These are phyloP conservation scores for Gracilinanus agilis DNA, from an alignment of 2,113 vertebrate species.

Conservation along the genomic window DNA sequence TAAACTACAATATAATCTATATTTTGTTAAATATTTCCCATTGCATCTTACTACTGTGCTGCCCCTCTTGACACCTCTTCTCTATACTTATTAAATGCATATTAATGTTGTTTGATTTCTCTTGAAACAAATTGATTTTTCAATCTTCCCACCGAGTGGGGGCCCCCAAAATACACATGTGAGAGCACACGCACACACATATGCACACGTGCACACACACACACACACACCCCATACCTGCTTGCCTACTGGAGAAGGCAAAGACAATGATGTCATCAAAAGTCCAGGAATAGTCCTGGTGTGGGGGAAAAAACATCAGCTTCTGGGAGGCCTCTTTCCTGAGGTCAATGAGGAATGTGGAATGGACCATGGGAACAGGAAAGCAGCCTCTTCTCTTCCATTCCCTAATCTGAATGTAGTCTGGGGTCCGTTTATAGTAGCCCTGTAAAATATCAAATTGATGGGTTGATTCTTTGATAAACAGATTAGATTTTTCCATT, in stretches of 20 bases:
- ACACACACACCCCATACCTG: conserved; percentile 85
- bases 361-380: conserved; percentile 96
- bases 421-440: conserved; percentile 95
- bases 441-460: conserved; percentile 85
- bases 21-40: not conserved
- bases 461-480: not conserved
- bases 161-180: not conserved
- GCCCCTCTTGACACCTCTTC: not conserved
- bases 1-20: not conserved
- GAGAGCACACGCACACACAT: no score
- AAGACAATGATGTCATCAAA: conserved; percentile 99
- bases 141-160: not conserved
- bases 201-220: not conserved
- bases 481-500: not conserved
- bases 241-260: conserved; percentile 94
- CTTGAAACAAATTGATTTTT: not conserved
- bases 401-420: conserved; percentile 95
- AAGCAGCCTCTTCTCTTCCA: conserved; percentile 96
- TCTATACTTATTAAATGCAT: not conserved
- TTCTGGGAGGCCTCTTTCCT: conserved; percentile 89
- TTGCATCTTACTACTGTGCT: not conserved
- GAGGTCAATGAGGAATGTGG: conserved; percentile 95
- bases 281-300: conserved; percentile 96
- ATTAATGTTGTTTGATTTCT: not conserved
- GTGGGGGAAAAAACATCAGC: conserved; percentile 93